phyloP scores from a whole-genome alignment of 2,113 vertebrate genomes.

The Coreoperca whiteheadi region DNA sequence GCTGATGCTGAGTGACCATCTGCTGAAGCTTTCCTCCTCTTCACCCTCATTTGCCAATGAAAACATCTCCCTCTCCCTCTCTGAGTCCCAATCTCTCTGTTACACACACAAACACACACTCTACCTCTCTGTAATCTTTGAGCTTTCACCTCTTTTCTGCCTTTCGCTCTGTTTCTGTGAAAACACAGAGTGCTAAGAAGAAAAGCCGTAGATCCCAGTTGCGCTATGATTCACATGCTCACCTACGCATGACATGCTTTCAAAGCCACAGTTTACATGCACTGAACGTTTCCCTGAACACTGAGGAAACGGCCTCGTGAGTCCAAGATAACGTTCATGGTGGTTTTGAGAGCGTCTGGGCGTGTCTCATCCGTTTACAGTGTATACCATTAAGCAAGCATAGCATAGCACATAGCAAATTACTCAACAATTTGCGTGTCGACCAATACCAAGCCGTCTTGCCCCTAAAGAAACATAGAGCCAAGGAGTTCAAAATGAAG shows the following conservation, averaged over 20 bases:
- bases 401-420: too few species aligned
- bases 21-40: constrained; percentile 45
- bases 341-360: not conserved
- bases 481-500: not conserved
- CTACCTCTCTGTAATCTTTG: not conserved
- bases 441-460: not conserved
- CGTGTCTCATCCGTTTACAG: not conserved
- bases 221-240: constrained; percentile 7
- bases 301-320: constrained; percentile 7
- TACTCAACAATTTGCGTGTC: too few species aligned
- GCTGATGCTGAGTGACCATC: constrained; percentile 58
- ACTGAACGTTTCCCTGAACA: constrained; percentile 16
- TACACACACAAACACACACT: not conserved
- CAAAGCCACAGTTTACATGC: constrained; percentile 24
- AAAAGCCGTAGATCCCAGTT: constrained; percentile 18
- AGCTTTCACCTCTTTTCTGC: constrained; percentile 14
- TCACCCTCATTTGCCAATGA: constrained; percentile 16
- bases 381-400: not conserved
- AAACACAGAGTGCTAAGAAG: constrained; percentile 24
- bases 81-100: not conserved
- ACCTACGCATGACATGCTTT: not conserved
- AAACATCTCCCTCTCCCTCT: not conserved
- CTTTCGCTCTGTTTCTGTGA: not conserved
- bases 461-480: not conserved
- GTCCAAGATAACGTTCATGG: not conserved